A percentile compares a stretch with the other conserved stretches of the same genome.
phyloP scores from a whole-genome alignment of 2,113 vertebrate species.

The Ahaetulla prasina region DNA sequence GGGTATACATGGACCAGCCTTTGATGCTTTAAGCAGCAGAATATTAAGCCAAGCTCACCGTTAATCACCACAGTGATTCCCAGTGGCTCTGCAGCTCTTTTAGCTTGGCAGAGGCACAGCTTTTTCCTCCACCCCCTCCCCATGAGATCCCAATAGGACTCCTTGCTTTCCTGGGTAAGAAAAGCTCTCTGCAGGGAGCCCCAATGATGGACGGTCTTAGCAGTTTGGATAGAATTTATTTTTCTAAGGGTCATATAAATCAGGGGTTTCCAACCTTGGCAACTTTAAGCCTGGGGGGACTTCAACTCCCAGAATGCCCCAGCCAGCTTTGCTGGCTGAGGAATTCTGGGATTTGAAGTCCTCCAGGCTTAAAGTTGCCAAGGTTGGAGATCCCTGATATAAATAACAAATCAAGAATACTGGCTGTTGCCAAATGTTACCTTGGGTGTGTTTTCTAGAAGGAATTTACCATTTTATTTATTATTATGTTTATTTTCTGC shows the following conservation, averaged over 20 bases:
- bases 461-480: not conserved
- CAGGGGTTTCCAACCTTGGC: no score
- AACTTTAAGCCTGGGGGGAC: no score
- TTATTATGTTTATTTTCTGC: not conserved
- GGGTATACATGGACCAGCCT: not conserved
- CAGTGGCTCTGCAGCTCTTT: not conserved
- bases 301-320: no score
- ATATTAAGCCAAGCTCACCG: not conserved
- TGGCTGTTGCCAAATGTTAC: not conserved
- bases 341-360: no score
- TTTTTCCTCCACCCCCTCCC: not conserved
- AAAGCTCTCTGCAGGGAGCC: not conserved
- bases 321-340: no score
- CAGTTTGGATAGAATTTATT: not conserved
- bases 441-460: not conserved
- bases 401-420: not conserved
- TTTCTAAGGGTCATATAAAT: not conserved
- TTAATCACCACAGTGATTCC: not conserved
- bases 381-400: no score
- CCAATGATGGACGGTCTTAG: not conserved
- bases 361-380: no score
- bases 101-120: not conserved
- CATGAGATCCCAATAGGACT: not conserved
- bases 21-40: not conserved
- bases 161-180: not conserved